Percentiles rank a stretch among this genome's conserved stretches.
Evolutionary conservation across 2,888 invertebrate species (phyloP).

Genomic region (Augiades crinisus): DNA sequence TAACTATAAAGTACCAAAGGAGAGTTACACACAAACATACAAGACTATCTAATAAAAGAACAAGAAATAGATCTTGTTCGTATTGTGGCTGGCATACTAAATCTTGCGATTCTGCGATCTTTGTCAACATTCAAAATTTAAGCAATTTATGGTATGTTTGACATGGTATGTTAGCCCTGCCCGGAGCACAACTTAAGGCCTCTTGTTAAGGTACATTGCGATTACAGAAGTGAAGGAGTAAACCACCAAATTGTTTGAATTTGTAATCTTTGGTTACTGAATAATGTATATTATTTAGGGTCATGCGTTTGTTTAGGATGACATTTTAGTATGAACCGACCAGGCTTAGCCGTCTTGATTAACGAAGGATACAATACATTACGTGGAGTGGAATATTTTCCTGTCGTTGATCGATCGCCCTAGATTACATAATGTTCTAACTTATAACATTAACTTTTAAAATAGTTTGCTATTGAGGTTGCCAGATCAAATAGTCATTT

Average conservation of each 20-base stretch:
- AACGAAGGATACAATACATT: too few relatives aligned
- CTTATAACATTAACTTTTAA: too few relatives aligned
- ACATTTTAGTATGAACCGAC: slow-evolving; percentile 58
- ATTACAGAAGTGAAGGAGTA: slow-evolving; percentile 39
- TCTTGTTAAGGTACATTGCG: slow-evolving; percentile 36
- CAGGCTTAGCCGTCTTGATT: slow-evolving; percentile 53
- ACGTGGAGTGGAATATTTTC: too few relatives aligned
- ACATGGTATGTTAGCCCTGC: slow-evolving; percentile 6
- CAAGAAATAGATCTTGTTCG: too few relatives aligned
- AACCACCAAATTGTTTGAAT: slow-evolving; percentile 44
- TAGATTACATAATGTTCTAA: too few relatives aligned
- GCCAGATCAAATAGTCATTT: too few relatives aligned
- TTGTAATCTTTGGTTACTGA: slow-evolving; percentile 51
- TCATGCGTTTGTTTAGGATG: slow-evolving; percentile 63
- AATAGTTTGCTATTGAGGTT: too few relatives aligned
- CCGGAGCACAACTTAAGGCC: slow-evolving; percentile 30
- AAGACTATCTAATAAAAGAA: not conserved
- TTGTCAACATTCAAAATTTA: slow-evolving; percentile 21
- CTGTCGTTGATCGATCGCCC: too few relatives aligned
- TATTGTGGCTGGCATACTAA: not conserved
- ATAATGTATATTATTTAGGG: slow-evolving; percentile 60
- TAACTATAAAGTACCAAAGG: too few relatives aligned
- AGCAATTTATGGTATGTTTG: slow-evolving; percentile 17
- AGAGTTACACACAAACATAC: too few relatives aligned
- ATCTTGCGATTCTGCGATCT: slow-evolving; percentile 12